Percentiles rank a stretch among this genome's conserved stretches.
These are phyloP conservation scores for Microcebus ravelobensis DNA, from an alignment of 2,113 vertebrate genomes.

Conservation along the genomic window DNA sequence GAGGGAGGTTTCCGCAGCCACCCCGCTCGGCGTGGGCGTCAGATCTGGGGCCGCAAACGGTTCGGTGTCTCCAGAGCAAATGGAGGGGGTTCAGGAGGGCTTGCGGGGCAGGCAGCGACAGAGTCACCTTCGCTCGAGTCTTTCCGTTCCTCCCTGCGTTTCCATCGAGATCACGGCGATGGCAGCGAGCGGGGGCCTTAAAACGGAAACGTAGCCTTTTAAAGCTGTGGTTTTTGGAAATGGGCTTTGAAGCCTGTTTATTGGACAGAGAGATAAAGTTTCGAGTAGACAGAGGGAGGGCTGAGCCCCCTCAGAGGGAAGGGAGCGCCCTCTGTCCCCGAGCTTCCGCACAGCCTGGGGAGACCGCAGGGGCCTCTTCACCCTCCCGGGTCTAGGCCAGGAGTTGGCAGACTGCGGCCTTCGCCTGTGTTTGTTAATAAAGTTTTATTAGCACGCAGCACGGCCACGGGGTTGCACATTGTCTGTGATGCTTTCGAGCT, in stretches of 20 bases:
- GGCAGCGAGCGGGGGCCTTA: background rate
- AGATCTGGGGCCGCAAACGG: background rate
- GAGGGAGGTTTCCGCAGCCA: background rate
- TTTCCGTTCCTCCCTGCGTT: background rate
- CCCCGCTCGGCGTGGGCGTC: background rate
- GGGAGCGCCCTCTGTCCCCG: background rate
- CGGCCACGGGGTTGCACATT: fast-evolving
- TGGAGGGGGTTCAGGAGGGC: background rate
- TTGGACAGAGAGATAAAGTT: background rate
- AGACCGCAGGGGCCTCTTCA: background rate
- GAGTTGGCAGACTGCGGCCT: fast-evolving
- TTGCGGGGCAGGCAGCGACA: background rate
- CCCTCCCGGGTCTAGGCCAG: background rate
- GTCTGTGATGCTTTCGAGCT: background rate
- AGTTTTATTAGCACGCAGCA: background rate
- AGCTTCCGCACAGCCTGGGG: background rate
- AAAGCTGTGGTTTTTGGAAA: background rate
- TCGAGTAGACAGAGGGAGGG: background rate
- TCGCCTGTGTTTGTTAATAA: background rate
- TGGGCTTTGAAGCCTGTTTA: background rate
- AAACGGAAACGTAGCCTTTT: background rate
- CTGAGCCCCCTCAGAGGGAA: background rate
- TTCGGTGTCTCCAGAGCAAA: background rate
- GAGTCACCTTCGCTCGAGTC: background rate
- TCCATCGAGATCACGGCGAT: background rate